Conservation (phyloP, 2,888 invertebrate species). For the Idaea straminata region DNA sequence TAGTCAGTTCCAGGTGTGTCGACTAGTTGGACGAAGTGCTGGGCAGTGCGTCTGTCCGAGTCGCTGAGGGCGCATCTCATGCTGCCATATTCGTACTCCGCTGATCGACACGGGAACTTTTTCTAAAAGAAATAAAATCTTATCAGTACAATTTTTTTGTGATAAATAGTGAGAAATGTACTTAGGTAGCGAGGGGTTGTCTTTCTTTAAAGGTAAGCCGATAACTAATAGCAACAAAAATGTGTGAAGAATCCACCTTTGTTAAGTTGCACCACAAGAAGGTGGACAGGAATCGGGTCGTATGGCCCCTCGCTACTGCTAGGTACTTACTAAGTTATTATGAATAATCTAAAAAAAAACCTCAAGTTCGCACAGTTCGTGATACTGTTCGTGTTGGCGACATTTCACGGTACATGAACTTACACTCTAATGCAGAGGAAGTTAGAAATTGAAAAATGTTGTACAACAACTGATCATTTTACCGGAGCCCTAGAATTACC, state of each 20-base stretch:
- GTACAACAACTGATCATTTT: neutral
- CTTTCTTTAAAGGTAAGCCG: no score
- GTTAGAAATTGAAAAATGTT: neutral
- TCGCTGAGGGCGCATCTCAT: slow-evolving; percentile 95
- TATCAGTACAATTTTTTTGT: neutral
- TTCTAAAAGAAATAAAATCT: slow-evolving; percentile 72
- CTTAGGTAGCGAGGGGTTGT: neutral
- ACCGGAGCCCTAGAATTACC: neutral
- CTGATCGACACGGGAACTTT: slow-evolving; percentile 94
- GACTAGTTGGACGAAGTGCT: slow-evolving; percentile 93
- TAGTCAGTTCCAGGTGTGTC: slow-evolving; percentile 86
- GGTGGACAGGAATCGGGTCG: no score
- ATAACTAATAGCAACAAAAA: no score
- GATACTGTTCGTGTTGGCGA: neutral
- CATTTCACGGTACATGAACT: neutral
- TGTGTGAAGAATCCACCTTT: no score
- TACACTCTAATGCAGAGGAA: neutral
- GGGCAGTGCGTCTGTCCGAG: slow-evolving; percentile 92
- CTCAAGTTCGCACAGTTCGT: neutral
- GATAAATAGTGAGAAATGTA: neutral
- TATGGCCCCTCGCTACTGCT: neutral
- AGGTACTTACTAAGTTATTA: neutral
- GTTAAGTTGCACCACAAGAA: no score
- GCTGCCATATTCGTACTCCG: slow-evolving; percentile 96
- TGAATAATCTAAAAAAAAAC: neutral